phyloP scores from a whole-genome alignment of 2,113 vertebrate genomes.

The Pseudopipra pipra region DNA sequence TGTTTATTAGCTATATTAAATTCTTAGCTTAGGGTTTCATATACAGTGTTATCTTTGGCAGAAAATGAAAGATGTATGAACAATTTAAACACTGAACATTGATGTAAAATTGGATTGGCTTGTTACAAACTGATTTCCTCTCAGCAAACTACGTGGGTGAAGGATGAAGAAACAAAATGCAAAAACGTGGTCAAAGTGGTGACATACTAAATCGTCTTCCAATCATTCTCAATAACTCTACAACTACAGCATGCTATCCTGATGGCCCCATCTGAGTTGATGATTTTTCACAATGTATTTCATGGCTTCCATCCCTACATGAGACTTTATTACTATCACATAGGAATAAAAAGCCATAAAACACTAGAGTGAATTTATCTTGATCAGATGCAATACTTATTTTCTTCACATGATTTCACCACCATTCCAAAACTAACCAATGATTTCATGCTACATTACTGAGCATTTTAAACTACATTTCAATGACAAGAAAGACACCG shows the following conservation, averaged over 20 bases:
- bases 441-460: constrained; percentile 82
- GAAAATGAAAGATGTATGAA: constrained; percentile 68
- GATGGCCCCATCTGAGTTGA: constrained; percentile 85
- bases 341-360: constrained; percentile 99
- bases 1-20: constrained; percentile 12
- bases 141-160: constrained; percentile 53
- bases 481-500: constrained; percentile 78
- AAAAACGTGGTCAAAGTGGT: constrained; percentile 58
- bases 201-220: constrained; percentile 65
- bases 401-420: constrained; percentile 86
- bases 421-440: constrained; percentile 82
- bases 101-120: constrained; percentile 57
- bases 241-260: constrained; percentile 76
- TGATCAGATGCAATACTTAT: constrained; percentile 84
- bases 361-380: constrained; percentile 93
- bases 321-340: constrained; percentile 98
- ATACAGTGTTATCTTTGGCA: constrained; percentile 61
- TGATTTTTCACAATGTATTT: constrained; percentile 94
- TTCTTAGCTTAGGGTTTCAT: constrained; percentile 44
- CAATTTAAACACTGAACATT: constrained; percentile 39
- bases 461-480: constrained; percentile 78
- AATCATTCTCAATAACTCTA: constrained; percentile 65
- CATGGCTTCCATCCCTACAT: constrained; percentile 99
- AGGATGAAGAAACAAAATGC: constrained; percentile 67
- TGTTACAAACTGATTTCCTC: constrained; percentile 44